phyloP scores from a whole-genome alignment of 2,113 vertebrate genomes.

The Percopsis transmontana region DNA sequence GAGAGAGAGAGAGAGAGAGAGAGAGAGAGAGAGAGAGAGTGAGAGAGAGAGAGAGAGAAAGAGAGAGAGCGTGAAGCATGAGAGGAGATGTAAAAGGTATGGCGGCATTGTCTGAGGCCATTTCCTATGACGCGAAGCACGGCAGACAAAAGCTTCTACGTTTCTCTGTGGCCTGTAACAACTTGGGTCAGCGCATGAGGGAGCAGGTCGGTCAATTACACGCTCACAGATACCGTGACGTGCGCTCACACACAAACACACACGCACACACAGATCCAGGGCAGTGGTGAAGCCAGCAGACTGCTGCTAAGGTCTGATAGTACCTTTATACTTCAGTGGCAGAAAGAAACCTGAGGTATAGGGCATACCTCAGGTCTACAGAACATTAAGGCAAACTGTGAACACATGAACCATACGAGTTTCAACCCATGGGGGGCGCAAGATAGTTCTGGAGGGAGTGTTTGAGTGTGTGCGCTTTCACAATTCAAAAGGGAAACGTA shows the following conservation, averaged over 20 bases:
- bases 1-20: background rate
- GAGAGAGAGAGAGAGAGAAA: background rate
- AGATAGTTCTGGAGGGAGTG: too few species aligned
- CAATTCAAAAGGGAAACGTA: too few species aligned
- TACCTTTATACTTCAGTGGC: conserved; percentile 23
- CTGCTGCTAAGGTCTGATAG: conserved; percentile 1
- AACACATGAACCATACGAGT: too few species aligned
- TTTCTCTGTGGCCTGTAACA: conserved; percentile 41
- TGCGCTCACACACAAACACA: background rate
- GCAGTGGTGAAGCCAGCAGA: conserved; percentile 33
- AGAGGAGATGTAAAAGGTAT: conserved; percentile 1
- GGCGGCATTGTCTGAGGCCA: background rate
- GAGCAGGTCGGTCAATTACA: conserved; percentile 22
- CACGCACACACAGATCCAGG: background rate
- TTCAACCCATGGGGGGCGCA: too few species aligned
- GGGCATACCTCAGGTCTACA: conserved; percentile 27
- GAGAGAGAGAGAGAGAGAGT: background rate
- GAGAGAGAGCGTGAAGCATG: background rate
- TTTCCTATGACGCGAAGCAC: too few species aligned
- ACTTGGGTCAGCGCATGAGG: conserved; percentile 16
- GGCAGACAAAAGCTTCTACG: conserved; percentile 29
- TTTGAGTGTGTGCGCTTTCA: too few species aligned
- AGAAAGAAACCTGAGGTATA: conserved; percentile 13
- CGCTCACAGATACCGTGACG: background rate
- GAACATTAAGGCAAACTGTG: conserved; percentile 31